Conservation (phyloP, 2,888 invertebrate genomes). For the Lapara coniferarum region DNA sequence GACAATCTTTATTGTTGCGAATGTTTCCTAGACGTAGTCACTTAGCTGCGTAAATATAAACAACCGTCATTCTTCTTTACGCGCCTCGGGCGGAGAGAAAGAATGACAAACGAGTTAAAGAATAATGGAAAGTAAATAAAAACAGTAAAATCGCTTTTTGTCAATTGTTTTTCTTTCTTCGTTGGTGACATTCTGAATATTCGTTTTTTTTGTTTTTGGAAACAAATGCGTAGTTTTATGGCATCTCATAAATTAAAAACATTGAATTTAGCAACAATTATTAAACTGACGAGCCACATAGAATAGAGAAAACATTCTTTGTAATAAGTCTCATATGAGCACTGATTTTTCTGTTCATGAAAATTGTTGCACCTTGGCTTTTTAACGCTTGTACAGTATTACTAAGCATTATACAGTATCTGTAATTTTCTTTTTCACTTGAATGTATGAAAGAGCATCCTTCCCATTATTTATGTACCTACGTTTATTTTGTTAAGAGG, state of each 20-base stretch:
- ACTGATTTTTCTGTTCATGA: conserved; percentile 2
- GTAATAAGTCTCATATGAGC: not conserved
- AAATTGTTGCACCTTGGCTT: conserved; percentile 18
- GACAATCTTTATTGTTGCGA: conserved; percentile 54
- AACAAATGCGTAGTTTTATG: conserved; percentile 45
- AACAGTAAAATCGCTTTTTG: conserved; percentile 79
- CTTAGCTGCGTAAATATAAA: conserved; percentile 76
- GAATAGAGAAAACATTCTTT: not conserved
- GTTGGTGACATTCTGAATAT: conserved; percentile 62
- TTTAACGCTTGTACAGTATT: conserved; percentile 32
- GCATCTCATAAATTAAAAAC: conserved; percentile 53
- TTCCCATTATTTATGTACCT: not conserved
- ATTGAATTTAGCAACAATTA: conserved; percentile 43
- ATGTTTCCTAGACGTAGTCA: conserved; percentile 62
- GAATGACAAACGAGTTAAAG: conserved; percentile 80
- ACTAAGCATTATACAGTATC: conserved; percentile 17
- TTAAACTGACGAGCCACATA: not conserved
- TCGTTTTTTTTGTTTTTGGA: conserved; percentile 51
- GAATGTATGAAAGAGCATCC: not conserved
- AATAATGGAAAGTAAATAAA: conserved; percentile 81
- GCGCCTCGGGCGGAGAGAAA: conserved; percentile 68
- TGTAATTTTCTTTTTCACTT: not conserved
- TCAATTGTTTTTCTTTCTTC: conserved; percentile 68
- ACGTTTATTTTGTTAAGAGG: too few species aligned
- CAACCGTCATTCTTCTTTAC: conserved; percentile 73